Percentiles rank a stretch among this genome's conserved stretches.
These are phyloP conservation scores for Phortica okadai DNA, from an alignment of 2,888 invertebrate genomes.

Conservation along the genomic window DNA sequence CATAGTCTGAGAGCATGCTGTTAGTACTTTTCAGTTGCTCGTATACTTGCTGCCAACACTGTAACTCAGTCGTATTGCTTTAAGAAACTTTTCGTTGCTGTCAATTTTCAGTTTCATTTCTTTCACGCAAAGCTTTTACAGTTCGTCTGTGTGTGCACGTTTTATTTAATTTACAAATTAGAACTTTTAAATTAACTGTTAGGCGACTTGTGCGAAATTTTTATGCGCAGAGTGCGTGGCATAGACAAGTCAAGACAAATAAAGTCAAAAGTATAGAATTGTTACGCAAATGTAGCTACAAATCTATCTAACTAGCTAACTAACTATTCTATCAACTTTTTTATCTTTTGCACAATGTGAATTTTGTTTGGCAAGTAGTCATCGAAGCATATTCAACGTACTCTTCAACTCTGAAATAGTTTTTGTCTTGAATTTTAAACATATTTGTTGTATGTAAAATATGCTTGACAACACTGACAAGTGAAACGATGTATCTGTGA, in stretches of 20 bases:
- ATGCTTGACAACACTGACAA: neutral
- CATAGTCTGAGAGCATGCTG: neutral
- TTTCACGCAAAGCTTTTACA: no score
- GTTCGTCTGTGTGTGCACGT: constrained; percentile 2
- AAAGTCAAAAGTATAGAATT: neutral
- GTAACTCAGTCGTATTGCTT: neutral
- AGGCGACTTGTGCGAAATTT: constrained; percentile 4
- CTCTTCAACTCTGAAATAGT: constrained; percentile 12
- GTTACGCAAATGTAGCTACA: neutral
- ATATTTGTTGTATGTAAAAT: constrained; percentile 32
- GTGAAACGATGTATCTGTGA: neutral
- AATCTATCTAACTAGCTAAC: constrained; percentile 1
- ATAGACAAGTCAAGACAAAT: neutral
- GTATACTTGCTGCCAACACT: neutral
- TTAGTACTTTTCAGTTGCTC: neutral
- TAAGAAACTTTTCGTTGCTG: constrained; percentile 16
- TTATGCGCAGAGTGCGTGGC: neutral
- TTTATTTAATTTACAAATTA: constrained; percentile 42
- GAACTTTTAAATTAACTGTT: constrained; percentile 41
- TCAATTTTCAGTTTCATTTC: constrained; percentile 18
- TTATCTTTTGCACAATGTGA: constrained; percentile 8
- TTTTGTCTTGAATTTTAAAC: constrained; percentile 36
- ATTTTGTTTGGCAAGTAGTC: constrained; percentile 16
- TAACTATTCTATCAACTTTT: neutral
- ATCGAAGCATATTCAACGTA: neutral